phyloP scores from a whole-genome alignment of 2,888 invertebrate genomes.

The Nycteola revayana region DNA sequence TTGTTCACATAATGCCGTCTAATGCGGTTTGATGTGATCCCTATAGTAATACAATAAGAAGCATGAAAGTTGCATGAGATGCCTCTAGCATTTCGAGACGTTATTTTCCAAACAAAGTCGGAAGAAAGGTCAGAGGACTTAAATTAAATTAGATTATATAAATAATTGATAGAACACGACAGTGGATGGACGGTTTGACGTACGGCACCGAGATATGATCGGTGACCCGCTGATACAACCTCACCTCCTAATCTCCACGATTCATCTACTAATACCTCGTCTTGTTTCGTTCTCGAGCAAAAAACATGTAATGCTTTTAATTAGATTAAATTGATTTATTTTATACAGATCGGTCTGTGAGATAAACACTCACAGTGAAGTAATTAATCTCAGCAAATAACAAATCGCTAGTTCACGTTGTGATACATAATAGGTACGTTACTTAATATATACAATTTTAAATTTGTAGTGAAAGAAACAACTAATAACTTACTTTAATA shows the following conservation, averaged over 20 bases:
- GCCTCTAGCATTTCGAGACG: constrained; percentile 41
- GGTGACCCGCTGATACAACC: constrained; percentile 71
- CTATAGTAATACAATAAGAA: constrained; percentile 54
- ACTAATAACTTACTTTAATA: no score
- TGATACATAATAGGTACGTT: no score
- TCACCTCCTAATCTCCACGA: constrained; percentile 71
- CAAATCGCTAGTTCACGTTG: constrained; percentile 37
- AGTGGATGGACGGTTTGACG: constrained; percentile 76
- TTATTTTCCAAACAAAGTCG: constrained; percentile 57
- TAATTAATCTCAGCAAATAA: constrained; percentile 77
- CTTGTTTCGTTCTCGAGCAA: constrained; percentile 76
- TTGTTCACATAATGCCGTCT: constrained; percentile 17
- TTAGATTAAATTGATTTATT: constrained; percentile 82
- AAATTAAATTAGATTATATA: constrained; percentile 79
- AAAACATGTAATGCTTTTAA: constrained; percentile 81
- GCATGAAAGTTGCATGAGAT: constrained; percentile 64
- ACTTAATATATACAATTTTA: no score
- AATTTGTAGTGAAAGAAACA: no score
- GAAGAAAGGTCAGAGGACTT: constrained; percentile 74
- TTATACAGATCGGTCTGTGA: constrained; percentile 60
- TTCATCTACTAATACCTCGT: constrained; percentile 76
- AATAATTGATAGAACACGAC: constrained; percentile 77
- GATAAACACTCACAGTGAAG: constrained; percentile 63
- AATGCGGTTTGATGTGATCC: constrained; percentile 45
- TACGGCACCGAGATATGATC: constrained; percentile 68